Percentiles rank a stretch among this genome's conserved stretches.
These are phyloP conservation scores for Adoxophyes honmai DNA, from an alignment of 1,140 invertebrate species.

Conservation along the genomic window DNA sequence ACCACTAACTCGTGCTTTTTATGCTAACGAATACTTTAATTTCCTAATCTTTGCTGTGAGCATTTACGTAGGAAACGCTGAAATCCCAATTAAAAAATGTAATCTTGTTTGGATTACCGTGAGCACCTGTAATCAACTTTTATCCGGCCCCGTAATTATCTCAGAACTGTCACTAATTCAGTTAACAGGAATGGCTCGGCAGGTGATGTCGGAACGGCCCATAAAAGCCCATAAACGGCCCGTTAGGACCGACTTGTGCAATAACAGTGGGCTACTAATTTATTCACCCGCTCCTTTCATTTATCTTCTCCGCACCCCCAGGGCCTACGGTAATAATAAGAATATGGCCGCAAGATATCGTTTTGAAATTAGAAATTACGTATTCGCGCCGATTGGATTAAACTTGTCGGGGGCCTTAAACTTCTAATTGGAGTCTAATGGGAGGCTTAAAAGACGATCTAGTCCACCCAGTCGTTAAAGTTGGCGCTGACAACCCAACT, in stretches of 20 bases:
- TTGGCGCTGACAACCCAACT: too few species aligned
- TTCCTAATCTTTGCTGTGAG: too few species aligned
- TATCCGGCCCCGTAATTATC: not conserved
- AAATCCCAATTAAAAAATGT: too few species aligned
- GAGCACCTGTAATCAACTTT: not conserved
- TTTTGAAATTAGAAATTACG: not conserved
- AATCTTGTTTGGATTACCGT: not conserved
- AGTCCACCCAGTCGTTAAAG: too few species aligned
- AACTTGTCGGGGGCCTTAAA: slow-evolving; percentile 2
- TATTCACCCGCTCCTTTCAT: slow-evolving; percentile 14
- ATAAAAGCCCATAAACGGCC: not conserved
- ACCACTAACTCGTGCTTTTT: too few species aligned
- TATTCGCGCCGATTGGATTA: slow-evolving; percentile 10
- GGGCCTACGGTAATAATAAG: slow-evolving; percentile 5
- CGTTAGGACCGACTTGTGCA: not conserved
- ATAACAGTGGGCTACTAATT: slow-evolving; percentile 11
- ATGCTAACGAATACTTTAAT: too few species aligned
- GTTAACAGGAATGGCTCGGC: not conserved
- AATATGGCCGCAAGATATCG: slow-evolving; percentile 6
- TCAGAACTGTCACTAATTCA: slow-evolving; percentile 12
- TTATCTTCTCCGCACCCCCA: slow-evolving; percentile 5
- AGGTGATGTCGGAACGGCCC: not conserved
- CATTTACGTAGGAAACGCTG: too few species aligned
- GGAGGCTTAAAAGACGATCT: not conserved
- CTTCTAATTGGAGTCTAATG: slow-evolving; percentile 3